Evolutionary conservation across 1,140 invertebrate species (phyloP), one percentile per base, ranked within the genome.

Genomic region (Caenorhabditis latens): DNA sequence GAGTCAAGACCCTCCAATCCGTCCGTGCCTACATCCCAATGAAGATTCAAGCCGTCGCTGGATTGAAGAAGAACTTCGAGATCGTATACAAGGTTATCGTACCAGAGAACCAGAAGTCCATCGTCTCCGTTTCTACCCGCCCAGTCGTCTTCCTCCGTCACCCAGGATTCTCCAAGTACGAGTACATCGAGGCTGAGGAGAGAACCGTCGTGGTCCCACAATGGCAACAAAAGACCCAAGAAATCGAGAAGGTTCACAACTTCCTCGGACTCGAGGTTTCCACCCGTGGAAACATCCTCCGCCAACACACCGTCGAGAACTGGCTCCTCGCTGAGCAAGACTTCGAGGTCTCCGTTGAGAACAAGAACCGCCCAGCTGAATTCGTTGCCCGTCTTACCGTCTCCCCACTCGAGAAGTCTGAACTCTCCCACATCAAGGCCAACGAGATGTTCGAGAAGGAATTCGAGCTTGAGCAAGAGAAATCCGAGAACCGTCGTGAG

Each of bases 141-240:
- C 89, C 89, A 53, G 48, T 89, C 24, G 89, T 87, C 19, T 87
- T 88, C 83, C 67, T 84, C 61, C 89, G 89, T n/a, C 75, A 55
- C 57, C 88, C 84, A 58, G 82, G 58, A 84, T 61, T 42, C 24
- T 85, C 84, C 40, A 84, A 86, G 46, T 57, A 55, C 21, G 79
- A 84, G 4, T 89, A 87, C 79, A 61, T 88, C 50, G 89, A 90
- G 71, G 40, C 89, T 42, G 87, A 89, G 43, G 89, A 90, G 63
- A 85, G 48, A 42, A 90, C 89, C 61, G 32, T 90, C 50, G 48
- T 82, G 58, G 85, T 87, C 24, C 71, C 84, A 42, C 32, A 86
- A 84, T 57, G 63, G 46, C 55, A 87, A 50, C 84, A 75, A 24
- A 67, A 53, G 61, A 75, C 43, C 4, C 40, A 71, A 14, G 55